A percentile compares a stretch with the other conserved stretches of the same genome.
These are phyloP conservation scores for Agrotis ipsilon DNA, from an alignment of 2,888 invertebrate genomes.

Conservation along the genomic window DNA sequence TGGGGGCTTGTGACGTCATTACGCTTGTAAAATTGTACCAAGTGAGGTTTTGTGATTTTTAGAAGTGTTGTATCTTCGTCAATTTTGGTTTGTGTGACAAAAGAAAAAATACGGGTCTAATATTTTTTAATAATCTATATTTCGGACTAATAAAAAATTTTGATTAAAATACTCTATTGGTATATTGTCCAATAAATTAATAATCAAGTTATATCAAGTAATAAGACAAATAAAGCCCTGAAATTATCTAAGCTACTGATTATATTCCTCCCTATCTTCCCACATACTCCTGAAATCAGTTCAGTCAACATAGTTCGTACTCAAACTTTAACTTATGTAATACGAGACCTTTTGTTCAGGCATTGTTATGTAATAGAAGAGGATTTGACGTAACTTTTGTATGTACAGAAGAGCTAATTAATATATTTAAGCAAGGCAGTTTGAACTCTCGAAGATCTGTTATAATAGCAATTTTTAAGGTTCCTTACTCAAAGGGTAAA, in stretches of 20 bases:
- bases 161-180: no score
- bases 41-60: no score
- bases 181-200: no score
- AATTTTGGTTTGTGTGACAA: no score
- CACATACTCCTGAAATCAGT: slow-evolving; percentile 10
- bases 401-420: neutral
- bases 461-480: no score
- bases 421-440: neutral
- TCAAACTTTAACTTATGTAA: slow-evolving; percentile 4
- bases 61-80: no score
- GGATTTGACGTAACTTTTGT: neutral
- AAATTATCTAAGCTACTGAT: neutral
- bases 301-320: slow-evolving; percentile 26
- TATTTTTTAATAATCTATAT: no score
- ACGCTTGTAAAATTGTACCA: no score
- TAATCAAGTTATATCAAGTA: neutral
- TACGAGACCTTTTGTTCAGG: slow-evolving; percentile 12
- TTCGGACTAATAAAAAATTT: no score
- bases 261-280: neutral
- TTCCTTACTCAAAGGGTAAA: no score
- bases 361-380: slow-evolving; percentile 1
- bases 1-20: no score
- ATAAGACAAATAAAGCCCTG: neutral
- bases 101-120: no score
- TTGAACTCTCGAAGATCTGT: neutral